Base-by-base conservation (phyloP, 2,113 vertebrate species). In the Scartelaos histophorus region DNA sequence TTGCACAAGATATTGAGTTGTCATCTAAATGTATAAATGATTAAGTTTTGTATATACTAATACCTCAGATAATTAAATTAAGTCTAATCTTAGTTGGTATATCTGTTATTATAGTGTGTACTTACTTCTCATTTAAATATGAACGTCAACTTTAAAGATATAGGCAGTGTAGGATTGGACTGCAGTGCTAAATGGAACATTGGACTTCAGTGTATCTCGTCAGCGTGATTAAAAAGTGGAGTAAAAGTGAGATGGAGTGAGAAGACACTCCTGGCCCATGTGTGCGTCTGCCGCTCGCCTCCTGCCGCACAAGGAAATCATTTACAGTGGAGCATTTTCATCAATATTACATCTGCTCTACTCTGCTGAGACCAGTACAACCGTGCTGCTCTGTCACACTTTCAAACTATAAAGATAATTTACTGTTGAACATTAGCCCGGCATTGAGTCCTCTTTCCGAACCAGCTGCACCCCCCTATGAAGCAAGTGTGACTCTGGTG, bases 281-380 rank as follows among this genome's bases (percentile, higher is more conserved):
- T 10, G n/a, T 29, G 13, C 45, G 73, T 85, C 72, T 61, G 11
- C 78, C 76, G 76, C 53, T 29, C 17, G 66, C 66, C 46, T 78
- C 62, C 64, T 19, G 25, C 83, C 69, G 70, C 74, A 69, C 46
- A 78, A 34, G 70, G 76, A 84, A 82, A 82, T 83, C n/a, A 73
- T 88, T 88, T 89, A 87, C 73, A 49, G 66, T 67, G 24, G 73
- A 85, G 67, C 75, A 75, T 86, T 82, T 87, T 88, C 84, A 91
- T 91, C 88, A 90, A 90, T 88, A 91, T 83, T 83, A 84, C 84
- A 92, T 90, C 87, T 82, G 69, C 79, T 24, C 78, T 35, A 61
- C 80, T 51, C 77, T 89, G 85, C 90, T 90, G 88, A 91, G 88
- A 87, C 81, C 74, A 83, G 85, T 90, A 79, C 88, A 91, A 90